Evolutionary conservation across 2,113 vertebrate genomes (phyloP).

Genomic region (Sinocyclocheilus anophthalmus): DNA sequence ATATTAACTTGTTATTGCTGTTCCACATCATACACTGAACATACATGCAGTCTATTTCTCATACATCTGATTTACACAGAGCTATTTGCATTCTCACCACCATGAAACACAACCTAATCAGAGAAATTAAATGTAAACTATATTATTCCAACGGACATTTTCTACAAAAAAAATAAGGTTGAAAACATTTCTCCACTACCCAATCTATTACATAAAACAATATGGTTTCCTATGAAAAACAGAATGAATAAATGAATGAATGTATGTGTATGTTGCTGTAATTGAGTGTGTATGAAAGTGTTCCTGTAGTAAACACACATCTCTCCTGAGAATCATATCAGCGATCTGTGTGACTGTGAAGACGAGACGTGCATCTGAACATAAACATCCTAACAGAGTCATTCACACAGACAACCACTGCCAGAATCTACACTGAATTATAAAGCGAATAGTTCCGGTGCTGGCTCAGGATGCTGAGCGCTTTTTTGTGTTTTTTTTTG

Average conservation of each 20-base stretch:
- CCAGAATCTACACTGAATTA: no score
- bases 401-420: background rate
- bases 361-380: background rate
- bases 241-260: no score
- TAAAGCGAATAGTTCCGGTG: no score
- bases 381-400: background rate
- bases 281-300: background rate
- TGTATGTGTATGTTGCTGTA: background rate
- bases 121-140: background rate
- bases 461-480: no score
- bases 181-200: background rate
- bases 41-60: background rate
- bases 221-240: background rate
- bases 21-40: no score
- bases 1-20: background rate
- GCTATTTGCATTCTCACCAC: background rate
- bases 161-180: background rate
- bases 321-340: background rate
- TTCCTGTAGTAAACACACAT: background rate
- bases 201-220: background rate
- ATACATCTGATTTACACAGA: background rate
- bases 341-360: background rate
- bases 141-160: background rate
- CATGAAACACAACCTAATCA: background rate
- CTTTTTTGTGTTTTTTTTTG: no score